Percentiles rank a stretch among this genome's conserved stretches.
These are phyloP conservation scores for Napeogenes inachia DNA, from an alignment of 2,888 invertebrate genomes.

Conservation along the genomic window DNA sequence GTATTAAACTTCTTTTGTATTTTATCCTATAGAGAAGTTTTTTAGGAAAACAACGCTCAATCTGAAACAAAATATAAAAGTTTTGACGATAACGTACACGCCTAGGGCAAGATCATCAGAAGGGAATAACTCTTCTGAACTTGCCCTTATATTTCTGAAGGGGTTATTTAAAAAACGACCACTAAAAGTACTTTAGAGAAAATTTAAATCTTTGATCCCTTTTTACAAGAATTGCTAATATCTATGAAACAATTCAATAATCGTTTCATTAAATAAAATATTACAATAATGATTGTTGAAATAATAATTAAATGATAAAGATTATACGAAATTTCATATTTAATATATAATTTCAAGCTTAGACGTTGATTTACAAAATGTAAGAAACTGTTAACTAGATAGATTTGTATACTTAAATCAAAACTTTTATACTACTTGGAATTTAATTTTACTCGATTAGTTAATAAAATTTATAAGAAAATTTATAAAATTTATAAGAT, in stretches of 20 bases:
- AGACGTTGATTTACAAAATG: no score
- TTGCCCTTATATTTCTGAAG: conserved; percentile 44
- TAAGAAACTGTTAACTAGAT: no score
- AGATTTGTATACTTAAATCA: no score
- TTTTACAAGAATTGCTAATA: conserved; percentile 3
- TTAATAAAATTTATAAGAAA: no score
- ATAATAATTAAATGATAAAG: no score
- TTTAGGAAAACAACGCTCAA: conserved; percentile 72
- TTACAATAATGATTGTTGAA: no score
- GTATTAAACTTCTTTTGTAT: conserved; percentile 72
- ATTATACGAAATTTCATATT: no score
- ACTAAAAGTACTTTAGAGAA: conserved; percentile 7
- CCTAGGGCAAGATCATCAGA: conserved; percentile 67
- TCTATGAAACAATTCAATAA: background rate
- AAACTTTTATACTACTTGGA: no score
- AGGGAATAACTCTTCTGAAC: conserved; percentile 56
- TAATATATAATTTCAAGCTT: no score
- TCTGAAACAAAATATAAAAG: conserved; percentile 74
- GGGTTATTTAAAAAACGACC: conserved; percentile 35
- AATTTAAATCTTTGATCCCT: conserved; percentile 13
- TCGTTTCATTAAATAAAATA: background rate
- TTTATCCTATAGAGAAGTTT: conserved; percentile 69
- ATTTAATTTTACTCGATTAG: no score
- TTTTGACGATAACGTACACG: conserved; percentile 71
- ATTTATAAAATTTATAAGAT: no score